These are phyloP conservation scores for Diabrotica balteata DNA, from an alignment of 2,888 invertebrate species.

Conservation along the genomic window DNA sequence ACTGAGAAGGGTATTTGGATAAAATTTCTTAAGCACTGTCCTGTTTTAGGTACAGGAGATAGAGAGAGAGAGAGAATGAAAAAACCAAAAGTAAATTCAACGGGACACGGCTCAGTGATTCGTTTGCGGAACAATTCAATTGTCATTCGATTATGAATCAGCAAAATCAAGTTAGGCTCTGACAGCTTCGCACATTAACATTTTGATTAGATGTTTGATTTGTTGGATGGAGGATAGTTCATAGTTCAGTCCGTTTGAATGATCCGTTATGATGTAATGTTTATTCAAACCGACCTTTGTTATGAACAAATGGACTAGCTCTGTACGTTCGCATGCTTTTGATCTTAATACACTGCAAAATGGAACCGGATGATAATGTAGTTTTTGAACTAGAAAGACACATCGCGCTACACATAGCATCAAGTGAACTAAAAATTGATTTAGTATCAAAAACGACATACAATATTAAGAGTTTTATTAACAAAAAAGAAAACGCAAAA, in stretches of 20 bases:
- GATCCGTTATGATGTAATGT: background rate
- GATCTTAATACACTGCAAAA: no score
- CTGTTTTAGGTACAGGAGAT: background rate
- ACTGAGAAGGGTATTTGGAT: no score
- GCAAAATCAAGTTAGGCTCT: conserved; percentile 15
- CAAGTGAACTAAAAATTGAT: no score
- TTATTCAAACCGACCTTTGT: background rate
- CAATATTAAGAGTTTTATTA: no score
- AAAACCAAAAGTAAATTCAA: conserved; percentile 5
- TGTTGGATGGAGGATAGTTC: conserved; percentile 9
- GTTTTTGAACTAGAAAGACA: no score
- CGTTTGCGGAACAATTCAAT: conserved; percentile 11
- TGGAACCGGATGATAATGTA: no score
- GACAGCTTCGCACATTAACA: conserved; percentile 18
- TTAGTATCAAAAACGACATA: no score
- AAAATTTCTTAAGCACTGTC: no score
- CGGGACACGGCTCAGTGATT: conserved; percentile 1
- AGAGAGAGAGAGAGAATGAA: background rate
- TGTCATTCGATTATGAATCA: conserved; percentile 4
- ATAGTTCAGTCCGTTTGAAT: conserved; percentile 11
- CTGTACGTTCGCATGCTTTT: no score
- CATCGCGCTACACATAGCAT: no score
- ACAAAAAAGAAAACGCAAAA: no score
- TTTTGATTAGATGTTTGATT: conserved; percentile 17
- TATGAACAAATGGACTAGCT: no score